Conservation (phyloP, 2,113 vertebrate species). For the Grantiella picta region DNA sequence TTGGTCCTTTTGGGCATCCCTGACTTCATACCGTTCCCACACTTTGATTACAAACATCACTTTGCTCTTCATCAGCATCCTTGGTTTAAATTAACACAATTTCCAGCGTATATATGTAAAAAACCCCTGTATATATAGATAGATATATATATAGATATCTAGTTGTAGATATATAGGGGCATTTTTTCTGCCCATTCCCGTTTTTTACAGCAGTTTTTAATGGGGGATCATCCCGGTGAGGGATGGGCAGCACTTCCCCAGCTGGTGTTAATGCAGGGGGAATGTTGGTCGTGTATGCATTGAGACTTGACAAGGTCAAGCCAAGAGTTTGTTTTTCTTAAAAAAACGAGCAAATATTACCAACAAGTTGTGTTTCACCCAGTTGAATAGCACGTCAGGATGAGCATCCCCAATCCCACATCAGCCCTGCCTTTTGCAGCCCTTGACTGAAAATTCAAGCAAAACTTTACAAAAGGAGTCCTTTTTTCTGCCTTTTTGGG, state of each 20-base stretch:
- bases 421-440: background rate
- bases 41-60: background rate
- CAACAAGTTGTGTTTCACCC: background rate
- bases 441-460: background rate
- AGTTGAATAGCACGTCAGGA: background rate
- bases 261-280: background rate
- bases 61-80: no score
- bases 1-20: background rate
- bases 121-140: no score
- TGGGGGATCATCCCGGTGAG: fast-evolving
- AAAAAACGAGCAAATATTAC: background rate
- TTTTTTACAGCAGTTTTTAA: background rate
- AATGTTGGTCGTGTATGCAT: fast-evolving
- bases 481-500: background rate
- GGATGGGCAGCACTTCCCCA: background rate
- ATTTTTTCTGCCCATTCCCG: background rate
- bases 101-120: background rate
- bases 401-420: fast-evolving
- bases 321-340: background rate
- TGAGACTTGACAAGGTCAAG: background rate
- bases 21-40: no score
- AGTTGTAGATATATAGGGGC: no score
- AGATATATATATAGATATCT: background rate
- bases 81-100: background rate
- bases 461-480: background rate